A percentile compares a stretch with the other conserved stretches of the same genome.
These are phyloP conservation scores for Chelonoidis abingdonii DNA, from an alignment of 2,113 vertebrate species.

Conservation along the genomic window DNA sequence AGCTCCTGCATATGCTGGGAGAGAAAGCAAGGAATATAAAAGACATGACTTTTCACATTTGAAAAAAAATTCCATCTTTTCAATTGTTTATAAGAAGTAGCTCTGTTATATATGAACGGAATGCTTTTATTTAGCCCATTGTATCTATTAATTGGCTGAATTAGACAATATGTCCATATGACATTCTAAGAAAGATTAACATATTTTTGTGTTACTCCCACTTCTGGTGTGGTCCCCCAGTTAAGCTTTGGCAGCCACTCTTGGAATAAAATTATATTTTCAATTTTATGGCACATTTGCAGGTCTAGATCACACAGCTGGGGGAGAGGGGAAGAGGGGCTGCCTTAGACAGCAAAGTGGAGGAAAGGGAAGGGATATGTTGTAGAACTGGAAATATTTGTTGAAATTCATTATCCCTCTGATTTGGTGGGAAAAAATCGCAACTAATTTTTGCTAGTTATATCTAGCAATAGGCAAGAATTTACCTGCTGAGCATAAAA, in stretches of 20 bases:
- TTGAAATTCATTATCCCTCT: background rate
- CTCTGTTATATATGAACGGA: background rate
- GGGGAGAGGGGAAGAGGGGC: constrained; percentile 7
- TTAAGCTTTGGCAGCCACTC: constrained; percentile 47
- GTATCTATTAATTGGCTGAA: constrained; percentile 22
- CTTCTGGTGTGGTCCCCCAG: constrained; percentile 61
- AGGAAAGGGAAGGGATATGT: background rate
- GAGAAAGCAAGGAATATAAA: background rate
- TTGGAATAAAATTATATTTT: constrained; percentile 6
- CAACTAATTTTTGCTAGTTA: background rate
- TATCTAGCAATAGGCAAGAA: rapidly evolving
- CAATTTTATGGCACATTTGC: background rate
- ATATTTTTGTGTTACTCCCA: background rate
- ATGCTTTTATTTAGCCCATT: constrained; percentile 42
- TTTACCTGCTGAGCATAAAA: background rate
- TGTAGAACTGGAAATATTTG: background rate
- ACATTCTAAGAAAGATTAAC: background rate
- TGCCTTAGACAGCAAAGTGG: background rate
- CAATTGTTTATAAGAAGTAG: background rate
- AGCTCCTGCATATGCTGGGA: background rate
- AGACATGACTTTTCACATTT: background rate
- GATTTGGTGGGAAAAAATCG: background rate
- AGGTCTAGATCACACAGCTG: constrained; percentile 27
- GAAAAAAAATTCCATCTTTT: background rate
- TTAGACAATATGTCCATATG: background rate